A percentile compares a stretch with the other conserved stretches of the same genome.
Evolutionary conservation across 2,888 invertebrate genomes (phyloP).

Genomic region (Oligia fasciuncula): DNA sequence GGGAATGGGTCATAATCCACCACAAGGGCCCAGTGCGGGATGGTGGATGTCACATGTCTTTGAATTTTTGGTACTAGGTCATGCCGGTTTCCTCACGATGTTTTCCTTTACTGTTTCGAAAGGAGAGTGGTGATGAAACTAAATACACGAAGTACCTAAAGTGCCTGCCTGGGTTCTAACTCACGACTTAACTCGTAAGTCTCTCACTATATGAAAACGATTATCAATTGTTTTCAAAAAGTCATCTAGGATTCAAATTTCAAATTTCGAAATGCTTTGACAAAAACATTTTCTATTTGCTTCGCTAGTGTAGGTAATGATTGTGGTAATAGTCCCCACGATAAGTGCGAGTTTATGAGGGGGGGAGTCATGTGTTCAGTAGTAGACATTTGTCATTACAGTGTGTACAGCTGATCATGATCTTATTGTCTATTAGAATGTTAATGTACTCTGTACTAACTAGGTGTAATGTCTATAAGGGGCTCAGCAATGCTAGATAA

Average conservation of each 20-base stretch:
- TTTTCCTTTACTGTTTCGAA: too few relatives aligned
- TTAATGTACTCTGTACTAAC: conserved; percentile 18
- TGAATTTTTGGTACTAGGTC: too few relatives aligned
- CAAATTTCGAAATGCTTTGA: neutral
- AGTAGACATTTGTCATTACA: conserved; percentile 4
- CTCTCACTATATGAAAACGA: neutral
- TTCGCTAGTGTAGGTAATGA: neutral
- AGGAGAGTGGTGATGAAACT: too few relatives aligned
- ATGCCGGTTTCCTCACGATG: too few relatives aligned
- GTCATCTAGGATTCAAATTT: neutral
- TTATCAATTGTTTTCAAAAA: neutral
- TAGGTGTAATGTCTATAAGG: conserved; percentile 7
- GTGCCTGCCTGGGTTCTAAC: too few relatives aligned
- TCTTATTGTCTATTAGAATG: conserved; percentile 12
- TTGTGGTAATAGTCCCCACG: neutral
- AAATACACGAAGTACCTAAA: too few relatives aligned
- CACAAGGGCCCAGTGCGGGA: too few relatives aligned
- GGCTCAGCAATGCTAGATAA: conserved; percentile 25
- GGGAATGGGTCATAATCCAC: too few relatives aligned
- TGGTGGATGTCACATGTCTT: too few relatives aligned
- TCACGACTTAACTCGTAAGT: too few relatives aligned
- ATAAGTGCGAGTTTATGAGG: neutral
- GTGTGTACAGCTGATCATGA: neutral
- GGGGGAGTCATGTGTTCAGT: conserved; percentile 11
- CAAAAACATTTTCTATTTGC: too few relatives aligned